phyloP scores from a whole-genome alignment of 2,797 vertebrate genomes.

The Coracias cyanogaster region DNA sequence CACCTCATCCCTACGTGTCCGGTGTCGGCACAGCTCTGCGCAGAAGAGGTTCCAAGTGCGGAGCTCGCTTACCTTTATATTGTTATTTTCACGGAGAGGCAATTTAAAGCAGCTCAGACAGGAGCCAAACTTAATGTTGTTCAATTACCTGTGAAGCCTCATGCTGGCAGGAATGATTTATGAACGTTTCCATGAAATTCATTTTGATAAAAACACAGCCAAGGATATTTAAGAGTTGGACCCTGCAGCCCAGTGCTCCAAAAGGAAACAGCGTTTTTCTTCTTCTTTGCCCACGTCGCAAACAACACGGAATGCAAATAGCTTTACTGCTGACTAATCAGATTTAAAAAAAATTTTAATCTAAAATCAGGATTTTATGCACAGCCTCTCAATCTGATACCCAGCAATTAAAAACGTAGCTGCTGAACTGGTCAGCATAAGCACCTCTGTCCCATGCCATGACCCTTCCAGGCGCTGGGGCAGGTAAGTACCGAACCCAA shows the following conservation, averaged over 20 bases:
- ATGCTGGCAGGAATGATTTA: not conserved
- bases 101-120: not conserved
- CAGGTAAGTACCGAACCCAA: not conserved
- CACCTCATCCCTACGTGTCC: rapidly evolving
- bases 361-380: not conserved
- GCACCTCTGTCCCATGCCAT: not conserved
- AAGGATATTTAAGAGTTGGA: not conserved
- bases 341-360: not conserved
- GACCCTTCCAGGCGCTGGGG: not conserved
- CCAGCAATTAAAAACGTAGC: not conserved
- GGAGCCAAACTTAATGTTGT: not conserved
- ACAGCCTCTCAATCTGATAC: not conserved
- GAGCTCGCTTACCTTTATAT: not conserved
- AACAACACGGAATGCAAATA: not conserved
- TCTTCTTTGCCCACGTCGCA: not conserved
- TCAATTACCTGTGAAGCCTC: constrained; percentile 15
- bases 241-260: not conserved
- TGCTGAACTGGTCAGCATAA: not conserved
- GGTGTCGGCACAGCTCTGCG: rapidly evolving
- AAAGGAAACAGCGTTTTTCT: not conserved
- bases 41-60: not conserved
- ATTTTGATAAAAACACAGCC: not conserved
- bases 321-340: not conserved
- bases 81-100: not conserved
- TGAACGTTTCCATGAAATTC: not conserved